A percentile compares a stretch with the other conserved stretches of the same genome.
Evolutionary conservation across 2,888 invertebrate genomes (phyloP).

Genomic region (Pseudococcus viburni): DNA sequence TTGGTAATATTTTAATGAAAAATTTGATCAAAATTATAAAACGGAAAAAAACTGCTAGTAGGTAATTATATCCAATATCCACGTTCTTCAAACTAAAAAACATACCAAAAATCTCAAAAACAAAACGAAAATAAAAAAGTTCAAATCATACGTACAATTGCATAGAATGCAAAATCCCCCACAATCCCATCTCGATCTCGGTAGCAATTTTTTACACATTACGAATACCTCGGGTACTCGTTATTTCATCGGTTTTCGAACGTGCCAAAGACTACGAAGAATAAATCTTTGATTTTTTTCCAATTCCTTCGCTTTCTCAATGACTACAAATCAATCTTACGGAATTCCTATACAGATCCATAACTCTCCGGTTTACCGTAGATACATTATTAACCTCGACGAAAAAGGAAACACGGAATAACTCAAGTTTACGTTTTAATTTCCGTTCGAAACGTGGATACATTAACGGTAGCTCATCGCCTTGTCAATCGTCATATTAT

Average conservation of each 20-base stretch:
- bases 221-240: not conserved
- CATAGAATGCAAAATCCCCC: not conserved
- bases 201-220: not conserved
- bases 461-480: conserved; percentile 45
- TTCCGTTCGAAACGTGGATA: conserved; percentile 32
- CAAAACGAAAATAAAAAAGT: too few species aligned
- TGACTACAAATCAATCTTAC: conserved; percentile 42
- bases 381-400: conserved; percentile 49
- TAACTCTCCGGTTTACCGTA: conserved; percentile 40
- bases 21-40: too few species aligned
- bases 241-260: conserved; percentile 20
- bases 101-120: too few species aligned
- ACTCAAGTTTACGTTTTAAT: conserved; percentile 49
- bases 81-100: too few species aligned
- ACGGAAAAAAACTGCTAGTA: too few species aligned
- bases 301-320: conserved; percentile 39
- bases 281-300: conserved; percentile 34
- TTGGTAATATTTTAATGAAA: too few species aligned
- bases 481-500: not conserved
- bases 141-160: not conserved
- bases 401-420: conserved; percentile 44
- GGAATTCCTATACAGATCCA: conserved; percentile 41
- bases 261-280: conserved; percentile 6
- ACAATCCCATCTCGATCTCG: not conserved
- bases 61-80: too few species aligned